Evolutionary conservation across 2,888 invertebrate species (phyloP), one percentile per base, ranked within the genome.

Genomic region (Amphiduros pacificus): DNA sequence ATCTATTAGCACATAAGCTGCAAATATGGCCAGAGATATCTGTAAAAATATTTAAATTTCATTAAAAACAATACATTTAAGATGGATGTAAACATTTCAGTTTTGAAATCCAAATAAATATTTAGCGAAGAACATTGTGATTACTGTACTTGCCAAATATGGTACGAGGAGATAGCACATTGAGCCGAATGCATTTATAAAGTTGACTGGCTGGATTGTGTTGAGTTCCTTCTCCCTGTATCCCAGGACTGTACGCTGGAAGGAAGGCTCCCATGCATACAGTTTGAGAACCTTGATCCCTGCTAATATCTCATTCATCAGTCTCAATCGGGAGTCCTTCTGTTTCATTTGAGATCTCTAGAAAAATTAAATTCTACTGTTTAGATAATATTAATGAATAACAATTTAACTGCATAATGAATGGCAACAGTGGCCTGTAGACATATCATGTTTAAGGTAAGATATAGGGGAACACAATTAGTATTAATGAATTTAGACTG

Each of bases 181-280:
- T n/a, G 59, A 52, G 28, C 60, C 56, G 29, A 63, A 27, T 11
- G 61, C 69, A 40, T 77, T 78, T 58, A 79, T 57, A 61, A 74
- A 77, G 17, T 78, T 77, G 3, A 75, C 61, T 26, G 68, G 71
- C 55, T 72, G 73, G 32, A 83, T 66, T 3, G 78, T 73, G 0
- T 61, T 61, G 24, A 84, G 67, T 67, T 83, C 83, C 41, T 76
- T 75, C 51, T 74, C 69, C 14, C 84, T 72, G 24, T 80, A 73
- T 5, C 72, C 73, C 28, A 71, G 62, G 24, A 83, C 69, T 71
- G 76, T 62, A 26, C 73, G 64, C 50, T 74, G 72, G 74, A 83
- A 81, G 17, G 82, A 80, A 3, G 70, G 59, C 64, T 84, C 84
- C 84, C 84, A 84, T 2, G 82, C 84, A 69, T 84, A 76, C 71